phyloP scores from a whole-genome alignment of 2,113 vertebrate species.

The Hippocampus mohnikei region DNA sequence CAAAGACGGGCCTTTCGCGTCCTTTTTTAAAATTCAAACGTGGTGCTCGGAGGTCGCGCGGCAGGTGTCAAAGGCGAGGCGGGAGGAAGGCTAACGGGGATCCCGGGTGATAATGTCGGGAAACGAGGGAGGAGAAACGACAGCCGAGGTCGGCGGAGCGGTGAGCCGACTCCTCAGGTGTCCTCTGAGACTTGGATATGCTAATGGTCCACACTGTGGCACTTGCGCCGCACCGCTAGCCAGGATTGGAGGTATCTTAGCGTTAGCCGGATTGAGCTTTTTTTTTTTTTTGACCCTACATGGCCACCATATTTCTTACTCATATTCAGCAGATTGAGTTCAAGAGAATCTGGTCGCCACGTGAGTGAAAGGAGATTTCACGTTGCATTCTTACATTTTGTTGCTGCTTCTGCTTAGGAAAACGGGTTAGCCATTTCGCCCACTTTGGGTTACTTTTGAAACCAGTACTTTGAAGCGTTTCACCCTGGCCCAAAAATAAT shows the following conservation, averaged over 20 bases:
- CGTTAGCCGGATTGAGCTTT: neutral
- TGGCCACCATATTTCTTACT: neutral
- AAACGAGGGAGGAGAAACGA: conserved; percentile 12
- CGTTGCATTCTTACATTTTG: too few relatives aligned
- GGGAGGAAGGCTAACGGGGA: conserved; percentile 5
- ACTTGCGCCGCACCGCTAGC: neutral
- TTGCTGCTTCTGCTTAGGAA: too few relatives aligned
- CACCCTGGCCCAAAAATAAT: too few relatives aligned
- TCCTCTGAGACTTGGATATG: neutral
- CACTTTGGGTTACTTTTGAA: too few relatives aligned
- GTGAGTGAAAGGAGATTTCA: too few relatives aligned
- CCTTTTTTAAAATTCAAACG: conserved; percentile 36
- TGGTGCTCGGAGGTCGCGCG: conserved; percentile 23
- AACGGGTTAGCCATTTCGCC: too few relatives aligned
- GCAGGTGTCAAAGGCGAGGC: conserved; percentile 17
- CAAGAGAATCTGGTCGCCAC: too few relatives aligned
- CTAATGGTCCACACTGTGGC: neutral
- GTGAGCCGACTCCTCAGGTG: conserved; percentile 13
- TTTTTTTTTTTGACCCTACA: neutral
- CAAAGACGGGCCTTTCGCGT: conserved; percentile 23
- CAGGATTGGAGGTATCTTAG: too few relatives aligned
- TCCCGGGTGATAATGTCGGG: conserved; percentile 1
- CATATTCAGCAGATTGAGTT: too few relatives aligned
- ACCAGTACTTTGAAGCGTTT: too few relatives aligned
- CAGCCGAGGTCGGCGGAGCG: conserved; percentile 7